These are phyloP conservation scores for Timema cristinae DNA, from an alignment of 2,888 invertebrate genomes.

Conservation along the genomic window DNA sequence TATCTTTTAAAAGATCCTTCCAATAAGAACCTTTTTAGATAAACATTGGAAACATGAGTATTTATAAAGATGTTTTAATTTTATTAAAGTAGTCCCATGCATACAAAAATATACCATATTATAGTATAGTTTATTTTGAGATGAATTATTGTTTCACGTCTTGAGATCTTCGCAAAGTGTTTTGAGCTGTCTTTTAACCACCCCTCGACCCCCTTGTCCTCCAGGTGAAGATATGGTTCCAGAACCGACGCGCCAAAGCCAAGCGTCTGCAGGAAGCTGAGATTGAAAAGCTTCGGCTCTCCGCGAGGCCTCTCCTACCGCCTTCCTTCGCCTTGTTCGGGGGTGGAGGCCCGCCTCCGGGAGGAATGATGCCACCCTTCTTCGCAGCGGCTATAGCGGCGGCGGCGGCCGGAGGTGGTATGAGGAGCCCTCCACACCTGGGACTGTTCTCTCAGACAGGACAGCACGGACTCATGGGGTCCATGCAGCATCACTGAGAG, in stretches of 20 bases:
- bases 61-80: no score
- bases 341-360: slow-evolving; percentile 37
- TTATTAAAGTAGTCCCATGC: no score
- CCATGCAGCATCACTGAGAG: slow-evolving; percentile 21
- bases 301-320: slow-evolving; percentile 52
- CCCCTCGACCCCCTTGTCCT: slow-evolving; percentile 34
- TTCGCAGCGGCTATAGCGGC: slow-evolving; percentile 58
- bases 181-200: neutral
- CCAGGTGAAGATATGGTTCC: slow-evolving; percentile 93
- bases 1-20: no score
- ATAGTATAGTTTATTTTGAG: no score
- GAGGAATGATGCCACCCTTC: slow-evolving; percentile 54
- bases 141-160: slow-evolving; percentile 16
- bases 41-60: no score
- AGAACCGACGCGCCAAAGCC: slow-evolving; percentile 91
- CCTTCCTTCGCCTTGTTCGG: slow-evolving; percentile 46
- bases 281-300: slow-evolving; percentile 81
- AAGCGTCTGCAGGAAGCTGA: slow-evolving; percentile 96
- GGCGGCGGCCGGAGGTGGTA: slow-evolving; percentile 50
- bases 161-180: neutral
- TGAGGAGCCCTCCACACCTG: slow-evolving; percentile 16
- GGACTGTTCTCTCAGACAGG: slow-evolving; percentile 12
- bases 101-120: no score
- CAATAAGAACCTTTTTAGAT: no score
- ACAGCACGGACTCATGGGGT: slow-evolving; percentile 21